Base-by-base conservation (phyloP, 2,113 vertebrate genomes). In the Daubentonia madagascariensis region DNA sequence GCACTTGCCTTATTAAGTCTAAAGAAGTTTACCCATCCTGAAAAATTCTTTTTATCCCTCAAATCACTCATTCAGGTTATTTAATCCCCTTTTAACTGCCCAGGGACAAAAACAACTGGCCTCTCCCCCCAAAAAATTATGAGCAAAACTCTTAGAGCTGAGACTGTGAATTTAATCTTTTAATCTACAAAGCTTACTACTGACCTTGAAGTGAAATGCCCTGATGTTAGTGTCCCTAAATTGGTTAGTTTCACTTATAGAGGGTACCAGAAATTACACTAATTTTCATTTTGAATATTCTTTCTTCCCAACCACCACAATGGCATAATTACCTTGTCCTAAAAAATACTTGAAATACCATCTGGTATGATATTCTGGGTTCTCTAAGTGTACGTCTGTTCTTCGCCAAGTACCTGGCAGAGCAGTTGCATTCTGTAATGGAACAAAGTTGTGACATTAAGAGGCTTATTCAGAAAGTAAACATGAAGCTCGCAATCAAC, bases 291-390 rank as follows among this genome's bases (percentile, higher is more conserved):
- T 0, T 67, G 94, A 92, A 92, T 93, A 50, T 13, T 11, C 75
- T 92, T 97, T 96, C 87, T 86, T 94, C 65, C 72, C 88, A 61
- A 67, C 35, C 67, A 85, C 92, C 61, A 23, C 5, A 17, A 72
- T 25, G 86, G 84, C 63, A 68, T 50, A 96, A 97, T 98, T 98
- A 99, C 99, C 99, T 99, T 99, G 99, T 98, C 99, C 99, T 98
- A 99, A 99, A 98, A 99, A 99, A 98, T 99, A 99, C 97, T 99
- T 99, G 98, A 99, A 99, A 98, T 99, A 99, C 99, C 99, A 99
- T 99, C 99, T 99, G 96, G 99, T 99, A 98, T 99, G 99, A 98
- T 99, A 99, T 87, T 99, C 99, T 18, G 99, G 99, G 97, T 99
- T 99, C 98, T 99, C 99, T 99, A 99, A 98, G 98, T 99, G 99